Conservation (phyloP, 92 coral and sea anemone species). For the Phenganax marumi region DNA sequence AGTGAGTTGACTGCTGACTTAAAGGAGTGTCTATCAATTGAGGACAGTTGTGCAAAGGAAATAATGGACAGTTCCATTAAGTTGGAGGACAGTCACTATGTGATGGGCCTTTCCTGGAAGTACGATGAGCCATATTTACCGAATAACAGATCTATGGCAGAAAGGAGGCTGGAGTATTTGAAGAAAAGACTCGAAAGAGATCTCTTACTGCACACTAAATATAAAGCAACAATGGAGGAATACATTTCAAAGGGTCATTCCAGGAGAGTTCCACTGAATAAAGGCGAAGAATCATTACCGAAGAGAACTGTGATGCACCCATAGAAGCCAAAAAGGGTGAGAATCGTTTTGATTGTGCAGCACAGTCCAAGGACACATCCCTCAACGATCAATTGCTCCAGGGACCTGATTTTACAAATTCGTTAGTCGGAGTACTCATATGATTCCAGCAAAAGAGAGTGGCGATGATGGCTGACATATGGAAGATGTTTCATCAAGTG, state of each 20-base stretch:
- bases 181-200: slow-evolving; percentile 40
- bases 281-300: slow-evolving; percentile 50
- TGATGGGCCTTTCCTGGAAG: too few relatives aligned
- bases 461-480: slow-evolving; percentile 43
- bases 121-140: too few relatives aligned
- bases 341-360: slow-evolving; percentile 68
- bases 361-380: slow-evolving; percentile 40
- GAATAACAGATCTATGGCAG: slow-evolving; percentile 46
- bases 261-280: too few relatives aligned
- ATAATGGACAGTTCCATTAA: slow-evolving; percentile 44
- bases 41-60: slow-evolving; percentile 49
- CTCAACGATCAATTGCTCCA: slow-evolving; percentile 55
- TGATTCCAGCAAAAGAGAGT: slow-evolving; percentile 55
- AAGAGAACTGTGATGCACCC: slow-evolving; percentile 64
- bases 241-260: slow-evolving; percentile 55
- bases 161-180: slow-evolving; percentile 38
- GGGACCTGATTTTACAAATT: slow-evolving; percentile 61
- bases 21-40: slow-evolving; percentile 57
- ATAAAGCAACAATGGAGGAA: too few relatives aligned
- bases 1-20: slow-evolving; percentile 46
- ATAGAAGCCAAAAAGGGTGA: slow-evolving; percentile 53
- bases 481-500: slow-evolving; percentile 50
- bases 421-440: slow-evolving; percentile 50
- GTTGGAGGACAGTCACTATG: slow-evolving; percentile 50
- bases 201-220: slow-evolving; percentile 34